A percentile compares a stretch with the other conserved stretches of the same genome.
phyloP scores from a whole-genome alignment of 2,113 vertebrate genomes.

The Alces alces region DNA sequence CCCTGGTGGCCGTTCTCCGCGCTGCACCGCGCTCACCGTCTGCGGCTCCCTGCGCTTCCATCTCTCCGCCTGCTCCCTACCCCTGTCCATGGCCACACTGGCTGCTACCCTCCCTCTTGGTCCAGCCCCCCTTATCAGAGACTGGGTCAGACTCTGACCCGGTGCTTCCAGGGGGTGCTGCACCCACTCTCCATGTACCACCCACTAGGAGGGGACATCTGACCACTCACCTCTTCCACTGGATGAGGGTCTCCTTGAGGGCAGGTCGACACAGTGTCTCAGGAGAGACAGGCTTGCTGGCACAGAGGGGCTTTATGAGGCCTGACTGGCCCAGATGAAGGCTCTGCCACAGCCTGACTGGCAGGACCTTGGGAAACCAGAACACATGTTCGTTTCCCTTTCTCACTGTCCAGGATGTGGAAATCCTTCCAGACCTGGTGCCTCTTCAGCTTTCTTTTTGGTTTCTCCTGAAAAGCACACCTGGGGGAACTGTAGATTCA shows the following conservation, averaged over 20 bases:
- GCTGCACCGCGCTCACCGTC: accelerated
- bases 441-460: not conserved
- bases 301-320: not conserved
- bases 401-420: not conserved
- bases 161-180: not conserved
- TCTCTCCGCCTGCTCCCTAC: accelerated
- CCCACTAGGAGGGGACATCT: not conserved
- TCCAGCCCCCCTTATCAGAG: not conserved
- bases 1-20: not conserved
- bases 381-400: not conserved
- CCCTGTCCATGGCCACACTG: accelerated
- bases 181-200: not conserved
- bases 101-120: not conserved
- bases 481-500: not conserved
- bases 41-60: accelerated
- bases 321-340: accelerated
- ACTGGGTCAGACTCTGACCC: not conserved
- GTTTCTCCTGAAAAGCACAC: not conserved
- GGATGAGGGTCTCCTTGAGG: not conserved
- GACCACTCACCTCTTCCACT: not conserved
- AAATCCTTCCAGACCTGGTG: not conserved
- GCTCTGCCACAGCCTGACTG: not conserved
- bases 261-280: not conserved
- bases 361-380: not conserved
- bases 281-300: not conserved